Evolutionary conservation across 2,888 invertebrate genomes (phyloP), one percentile per base, ranked within the genome.

Genomic region (Orthonevra nobilis): DNA sequence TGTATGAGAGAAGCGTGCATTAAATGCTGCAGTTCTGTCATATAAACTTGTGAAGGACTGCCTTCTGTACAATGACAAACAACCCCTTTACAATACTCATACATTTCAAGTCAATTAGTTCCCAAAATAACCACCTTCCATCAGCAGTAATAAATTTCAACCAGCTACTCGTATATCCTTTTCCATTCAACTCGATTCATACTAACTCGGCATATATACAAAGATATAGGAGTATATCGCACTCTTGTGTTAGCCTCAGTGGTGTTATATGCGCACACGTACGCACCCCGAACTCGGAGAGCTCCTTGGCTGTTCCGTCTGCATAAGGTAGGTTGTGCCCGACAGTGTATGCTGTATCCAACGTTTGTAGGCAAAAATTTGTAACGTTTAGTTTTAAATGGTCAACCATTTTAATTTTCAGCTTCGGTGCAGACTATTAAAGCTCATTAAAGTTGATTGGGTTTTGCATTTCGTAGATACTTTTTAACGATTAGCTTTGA

Each of bases 401-500:
- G 81, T 81, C 81, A 82, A 82, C 81, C 82, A 82, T 82, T 83
- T 82, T 83, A 83, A 83, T 83, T 83, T 83, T 83, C 81, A 82
- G 81, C 83, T 79, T 66, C 82, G 72, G 82, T 82, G 81, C 82
- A 82, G 81, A 83, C 82, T 82, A 84, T 83, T 84, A 84, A 83
- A 83, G 82, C 83, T 83, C 84, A 84, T 84, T 83, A 83, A 84
- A 84, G 82, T 84, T 84, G 84, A 84, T 83, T 84, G 84, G 82
- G 82, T 84, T 83, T 83, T 82, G 79, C 82, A 81, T 82, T 81
- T 81, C 81, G 74, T 81, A 74, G 74, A 81, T 69, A 81, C 74
- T 75, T 64, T 74, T 81, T 75, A 75, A 75, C 54, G 81, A 75
- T 75, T 75, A 70, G 75, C 75, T 75, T 75, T 75, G 81, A 64